phyloP scores from a whole-genome alignment of 2,113 vertebrate species.

The Spilogale gracilis region DNA sequence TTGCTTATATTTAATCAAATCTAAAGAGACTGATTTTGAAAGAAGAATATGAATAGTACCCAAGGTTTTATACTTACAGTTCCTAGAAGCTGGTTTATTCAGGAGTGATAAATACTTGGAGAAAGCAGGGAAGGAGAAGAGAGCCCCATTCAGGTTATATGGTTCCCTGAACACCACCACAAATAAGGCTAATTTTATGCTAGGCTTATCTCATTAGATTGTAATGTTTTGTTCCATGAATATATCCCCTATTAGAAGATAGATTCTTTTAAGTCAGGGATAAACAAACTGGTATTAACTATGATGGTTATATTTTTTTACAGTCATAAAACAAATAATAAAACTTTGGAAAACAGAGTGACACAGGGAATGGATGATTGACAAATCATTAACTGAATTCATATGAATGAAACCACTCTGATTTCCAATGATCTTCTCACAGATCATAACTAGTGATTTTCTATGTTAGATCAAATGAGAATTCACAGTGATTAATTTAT shows the following conservation, averaged over 20 bases:
- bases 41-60: neutral
- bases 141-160: neutral
- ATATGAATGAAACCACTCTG: neutral
- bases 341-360: neutral
- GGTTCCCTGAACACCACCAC: neutral
- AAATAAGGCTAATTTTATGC: conserved; percentile 6
- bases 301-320: neutral
- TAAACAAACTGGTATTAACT: conserved; percentile 2
- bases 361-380: neutral
- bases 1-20: neutral
- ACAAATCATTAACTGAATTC: neutral
- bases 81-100: neutral
- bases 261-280: neutral
- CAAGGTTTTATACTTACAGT: neutral
- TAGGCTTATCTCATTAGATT: neutral
- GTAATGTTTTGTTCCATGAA: neutral
- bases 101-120: conserved; percentile 21
- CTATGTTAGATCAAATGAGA: conserved; percentile 7
- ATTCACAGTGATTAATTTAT: conserved; percentile 25
- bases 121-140: neutral
- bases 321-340: neutral
- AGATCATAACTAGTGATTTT: neutral
- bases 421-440: neutral
- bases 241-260: neutral
- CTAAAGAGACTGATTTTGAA: neutral